A percentile compares a stretch with the other conserved stretches of the same genome.
Conservation (phyloP, 1,140 invertebrate genomes). For the Gryon sp. region DNA sequence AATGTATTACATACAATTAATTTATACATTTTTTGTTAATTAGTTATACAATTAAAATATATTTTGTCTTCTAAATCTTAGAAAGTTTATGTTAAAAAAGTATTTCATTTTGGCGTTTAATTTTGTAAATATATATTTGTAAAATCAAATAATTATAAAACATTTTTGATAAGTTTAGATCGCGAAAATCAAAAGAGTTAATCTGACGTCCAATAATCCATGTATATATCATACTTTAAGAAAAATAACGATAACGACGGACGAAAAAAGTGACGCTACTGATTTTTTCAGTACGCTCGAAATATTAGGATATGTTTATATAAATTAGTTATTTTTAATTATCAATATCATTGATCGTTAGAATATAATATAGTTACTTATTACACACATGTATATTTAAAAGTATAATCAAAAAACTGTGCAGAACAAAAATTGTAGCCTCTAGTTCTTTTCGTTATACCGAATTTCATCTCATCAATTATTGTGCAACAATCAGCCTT, state of each 20-base stretch:
- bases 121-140: too few relatives aligned
- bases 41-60: too few relatives aligned
- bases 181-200: slow-evolving; percentile 45
- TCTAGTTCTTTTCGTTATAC: slow-evolving; percentile 56
- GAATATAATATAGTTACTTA: slow-evolving; percentile 62
- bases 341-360: slow-evolving; percentile 62
- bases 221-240: slow-evolving; percentile 62
- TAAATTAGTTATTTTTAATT: slow-evolving; percentile 65
- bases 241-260: slow-evolving; percentile 48
- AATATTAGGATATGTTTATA: slow-evolving; percentile 63
- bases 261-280: slow-evolving; percentile 41
- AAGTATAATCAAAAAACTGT: slow-evolving; percentile 65
- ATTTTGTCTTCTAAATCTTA: too few relatives aligned
- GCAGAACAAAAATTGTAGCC: slow-evolving; percentile 58
- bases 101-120: too few relatives aligned
- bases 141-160: too few relatives aligned
- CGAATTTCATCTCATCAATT: slow-evolving; percentile 37
- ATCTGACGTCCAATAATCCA: slow-evolving; percentile 57
- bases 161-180: slow-evolving; percentile 35
- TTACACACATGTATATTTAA: slow-evolving; percentile 64
- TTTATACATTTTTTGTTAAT: too few relatives aligned
- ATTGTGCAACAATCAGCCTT: slow-evolving; percentile 49
- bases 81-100: too few relatives aligned
- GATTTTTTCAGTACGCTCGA: slow-evolving; percentile 47
- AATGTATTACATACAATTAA: too few relatives aligned